A percentile compares a stretch with the other conserved stretches of the same genome.
Conservation (phyloP, 2,797 vertebrate genomes). For the Propithecus perrieri region DNA sequence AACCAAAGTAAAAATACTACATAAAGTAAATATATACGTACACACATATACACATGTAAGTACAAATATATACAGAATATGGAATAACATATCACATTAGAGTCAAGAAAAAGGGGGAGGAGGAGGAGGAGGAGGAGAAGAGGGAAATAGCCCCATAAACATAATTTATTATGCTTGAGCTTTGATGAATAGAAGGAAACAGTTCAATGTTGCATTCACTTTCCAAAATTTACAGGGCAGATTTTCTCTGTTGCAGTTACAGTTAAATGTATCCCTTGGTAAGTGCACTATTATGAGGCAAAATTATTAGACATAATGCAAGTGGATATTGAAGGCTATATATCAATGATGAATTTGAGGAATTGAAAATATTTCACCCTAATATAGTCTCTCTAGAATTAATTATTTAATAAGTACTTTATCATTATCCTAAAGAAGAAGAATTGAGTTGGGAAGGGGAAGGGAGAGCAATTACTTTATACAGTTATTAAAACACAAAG, state of each 20-base stretch:
- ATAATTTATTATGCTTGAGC: background rate
- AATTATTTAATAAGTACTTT: slow-evolving; percentile 4
- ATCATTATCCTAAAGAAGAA: background rate
- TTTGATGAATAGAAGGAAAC: background rate
- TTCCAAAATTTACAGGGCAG: background rate
- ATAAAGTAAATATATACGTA: background rate
- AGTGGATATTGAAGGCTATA: background rate
- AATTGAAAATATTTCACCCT: slow-evolving; percentile 23
- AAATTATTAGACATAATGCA: background rate
- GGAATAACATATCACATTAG: background rate
- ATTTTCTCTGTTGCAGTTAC: background rate
- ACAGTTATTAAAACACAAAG: background rate
- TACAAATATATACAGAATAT: background rate
- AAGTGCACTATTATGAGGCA: background rate
- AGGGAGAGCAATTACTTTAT: background rate
- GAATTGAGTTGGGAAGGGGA: background rate
- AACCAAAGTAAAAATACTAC: background rate
- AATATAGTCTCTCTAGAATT: background rate
- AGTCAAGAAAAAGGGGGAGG: background rate
- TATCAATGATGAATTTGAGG: background rate
- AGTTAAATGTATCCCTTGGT: background rate
- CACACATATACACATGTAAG: background rate
- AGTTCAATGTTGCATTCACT: background rate
- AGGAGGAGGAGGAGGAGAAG: background rate
- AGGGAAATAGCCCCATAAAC: background rate